Conservation (phyloP, 1,140 invertebrate species). For the Nylanderia fulva region DNA sequence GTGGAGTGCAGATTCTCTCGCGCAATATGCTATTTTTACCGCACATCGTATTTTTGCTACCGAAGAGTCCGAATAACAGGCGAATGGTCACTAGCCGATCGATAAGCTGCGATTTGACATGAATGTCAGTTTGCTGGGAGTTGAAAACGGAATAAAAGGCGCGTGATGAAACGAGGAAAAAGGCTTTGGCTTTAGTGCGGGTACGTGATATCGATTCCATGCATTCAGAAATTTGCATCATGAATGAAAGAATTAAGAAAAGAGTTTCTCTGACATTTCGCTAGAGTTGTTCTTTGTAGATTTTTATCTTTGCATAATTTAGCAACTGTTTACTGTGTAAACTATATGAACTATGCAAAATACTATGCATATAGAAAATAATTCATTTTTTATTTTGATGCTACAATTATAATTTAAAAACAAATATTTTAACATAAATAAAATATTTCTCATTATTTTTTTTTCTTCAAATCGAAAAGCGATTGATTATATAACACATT, state of each 20-base stretch:
- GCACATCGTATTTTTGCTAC: conserved; percentile 20
- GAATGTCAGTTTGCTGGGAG: conserved; percentile 32
- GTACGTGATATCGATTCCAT: conserved; percentile 37
- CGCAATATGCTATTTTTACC: conserved; percentile 48
- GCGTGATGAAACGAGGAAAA: conserved; percentile 41
- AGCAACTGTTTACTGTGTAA: background rate
- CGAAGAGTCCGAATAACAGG: conserved; percentile 42
- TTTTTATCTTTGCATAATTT: conserved; percentile 36
- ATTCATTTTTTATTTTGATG: background rate
- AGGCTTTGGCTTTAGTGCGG: conserved; percentile 15
- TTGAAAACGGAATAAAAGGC: conserved; percentile 49
- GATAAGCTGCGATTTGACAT: conserved; percentile 54
- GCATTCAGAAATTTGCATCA: conserved; percentile 40
- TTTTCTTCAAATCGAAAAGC: background rate
- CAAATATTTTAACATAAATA: background rate
- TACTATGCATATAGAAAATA: background rate
- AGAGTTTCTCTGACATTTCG: conserved; percentile 14
- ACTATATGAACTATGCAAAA: conserved; percentile 4
- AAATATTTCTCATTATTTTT: background rate
- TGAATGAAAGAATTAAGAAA: conserved; percentile 48
- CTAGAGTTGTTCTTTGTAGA: conserved; percentile 5
- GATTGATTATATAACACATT: background rate
- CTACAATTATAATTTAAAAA: background rate
- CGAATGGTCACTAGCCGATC: conserved; percentile 40
- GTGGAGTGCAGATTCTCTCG: conserved; percentile 8